Evolutionary conservation across 2,888 invertebrate species (phyloP), one percentile per base, ranked within the genome.

Genomic region (Brachynemurus nebulosus): DNA sequence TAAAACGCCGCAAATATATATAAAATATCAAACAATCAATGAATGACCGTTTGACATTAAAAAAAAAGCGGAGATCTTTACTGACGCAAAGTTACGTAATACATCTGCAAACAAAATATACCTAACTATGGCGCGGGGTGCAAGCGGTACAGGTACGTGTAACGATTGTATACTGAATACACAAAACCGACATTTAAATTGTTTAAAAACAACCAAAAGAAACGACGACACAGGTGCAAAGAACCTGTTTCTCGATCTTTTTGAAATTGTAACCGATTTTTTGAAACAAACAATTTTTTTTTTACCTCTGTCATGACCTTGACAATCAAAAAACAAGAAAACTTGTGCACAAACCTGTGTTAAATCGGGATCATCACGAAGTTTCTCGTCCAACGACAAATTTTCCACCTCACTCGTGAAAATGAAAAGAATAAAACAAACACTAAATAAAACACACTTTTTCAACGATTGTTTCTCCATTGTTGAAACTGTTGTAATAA

Each of bases 331-430:
- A n/a, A n/a, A n/a, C n/a, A n/a, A n/a, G n/a, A n/a, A n/a, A n/a
- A n/a, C n/a, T n/a, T n/a, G n/a, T n/a, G n/a, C 59, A 39, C 37
- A 64, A 71, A 79, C 80, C 79, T 79, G 74, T 51, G 78, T 77
- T 52, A 80, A 68, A 60, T 80, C 79, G 48, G 72, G 60, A 64
- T 78, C 78, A 61, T 70, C 71, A 54, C 67, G 66, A 53, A 80
- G 69, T 66, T 76, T 78, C 60, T 78, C 76, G 51, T 72, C 67
- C 48, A 78, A 67, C 49, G 76, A 72, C 55, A 65, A 59, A 59
- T 66, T 67, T 54, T 63, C 62, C 43, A 67, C 66, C 18, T 54
- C 50, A 37, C 50, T 51, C 6, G 47, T 40, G 40, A 48, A 30
- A 39, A 19, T 18, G 17, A 42, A n/a, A n/a, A 30, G 14, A 30